Evolutionary conservation across 2,113 vertebrate species (phyloP), one percentile per base, ranked within the genome.

Genomic region (Aythya baeri): DNA sequence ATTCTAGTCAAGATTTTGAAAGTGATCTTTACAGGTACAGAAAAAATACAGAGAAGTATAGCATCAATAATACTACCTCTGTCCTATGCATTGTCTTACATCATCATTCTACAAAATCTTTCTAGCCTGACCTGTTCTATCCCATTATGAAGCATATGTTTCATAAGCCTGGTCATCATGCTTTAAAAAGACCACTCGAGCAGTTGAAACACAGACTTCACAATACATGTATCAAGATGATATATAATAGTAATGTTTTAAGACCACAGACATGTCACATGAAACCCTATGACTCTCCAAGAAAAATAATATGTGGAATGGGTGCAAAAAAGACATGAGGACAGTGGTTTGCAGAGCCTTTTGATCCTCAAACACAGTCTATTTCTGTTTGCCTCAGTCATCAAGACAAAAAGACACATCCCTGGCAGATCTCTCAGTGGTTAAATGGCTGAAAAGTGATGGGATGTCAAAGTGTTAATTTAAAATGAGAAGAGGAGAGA

Each of bases 11-110:
- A 67, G 26, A 62, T n/a, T 49, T 15, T 65, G 31, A 84, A 71
- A 57, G 31, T 4, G 0, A 0, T 32, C 9, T 50, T 8, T 66
- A 4, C 6, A 32, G 26, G 13, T 6, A 31, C 65, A 55, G 11
- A n/a, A 49, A 50, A 81, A 16, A n/a, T 84, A 50, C 7, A 62
- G 17, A 58, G 2, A 8, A 36, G 2, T 41, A 11, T 14, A 11
- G 36, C 49, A 77, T 14, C 36, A 66, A 13, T 1, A 63, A 9
- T 32, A 34, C 6, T 12, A 55, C 3, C 12, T 80, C 44, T 61
- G 34, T 52, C 27, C 14, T 20, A 29, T 15, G 8, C 2, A 62
- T 43, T 55, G 7, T 38, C 31, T 59, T 85, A 22, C 7, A 54
- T 3, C 8, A 52, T 5, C 3, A 36, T n/a, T 27, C 16, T 6